Conservation (phyloP, 2,888 invertebrate species). For the Aquatica leii region DNA sequence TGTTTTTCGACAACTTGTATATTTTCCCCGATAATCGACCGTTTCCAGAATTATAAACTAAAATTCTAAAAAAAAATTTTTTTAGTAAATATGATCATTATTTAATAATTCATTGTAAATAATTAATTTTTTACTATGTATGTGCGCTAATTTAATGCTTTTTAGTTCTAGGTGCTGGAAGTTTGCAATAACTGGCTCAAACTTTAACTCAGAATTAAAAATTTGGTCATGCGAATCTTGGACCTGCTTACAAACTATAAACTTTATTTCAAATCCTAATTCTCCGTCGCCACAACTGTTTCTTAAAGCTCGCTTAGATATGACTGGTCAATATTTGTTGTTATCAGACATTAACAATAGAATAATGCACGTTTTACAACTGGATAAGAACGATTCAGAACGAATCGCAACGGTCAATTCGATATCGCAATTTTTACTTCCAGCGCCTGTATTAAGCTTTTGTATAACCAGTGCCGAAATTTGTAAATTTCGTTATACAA, state of each 20-base stretch:
- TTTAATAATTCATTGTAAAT: too few species aligned
- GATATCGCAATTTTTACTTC: conserved; percentile 86
- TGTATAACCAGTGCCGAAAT: conserved; percentile 82
- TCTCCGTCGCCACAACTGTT: conserved; percentile 60
- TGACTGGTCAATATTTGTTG: conserved; percentile 84
- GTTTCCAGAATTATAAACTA: too few species aligned
- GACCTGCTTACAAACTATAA: conserved; percentile 90
- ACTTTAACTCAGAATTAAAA: conserved; percentile 89
- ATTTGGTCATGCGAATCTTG: conserved; percentile 95
- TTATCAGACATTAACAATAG: conserved; percentile 87
- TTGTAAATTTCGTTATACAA: conserved; percentile 60
- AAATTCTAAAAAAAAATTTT: too few species aligned
- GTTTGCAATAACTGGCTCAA: conserved; percentile 90
- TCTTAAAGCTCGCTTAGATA: conserved; percentile 83
- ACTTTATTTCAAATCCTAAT: conserved; percentile 67
- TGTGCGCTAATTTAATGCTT: too few species aligned
- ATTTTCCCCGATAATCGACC: too few species aligned
- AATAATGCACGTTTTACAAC: conserved; percentile 83
- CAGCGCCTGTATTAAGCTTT: conserved; percentile 88
- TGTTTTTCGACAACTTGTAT: too few species aligned
- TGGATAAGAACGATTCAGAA: conserved; percentile 70
- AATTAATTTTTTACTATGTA: too few species aligned
- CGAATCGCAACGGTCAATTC: conserved; percentile 73
- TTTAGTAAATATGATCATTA: too few species aligned
- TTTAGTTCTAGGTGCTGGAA: conserved; percentile 87